Evolutionary conservation across 2,888 invertebrate genomes (phyloP).

Genomic region (Prionchulus punctatus): DNA sequence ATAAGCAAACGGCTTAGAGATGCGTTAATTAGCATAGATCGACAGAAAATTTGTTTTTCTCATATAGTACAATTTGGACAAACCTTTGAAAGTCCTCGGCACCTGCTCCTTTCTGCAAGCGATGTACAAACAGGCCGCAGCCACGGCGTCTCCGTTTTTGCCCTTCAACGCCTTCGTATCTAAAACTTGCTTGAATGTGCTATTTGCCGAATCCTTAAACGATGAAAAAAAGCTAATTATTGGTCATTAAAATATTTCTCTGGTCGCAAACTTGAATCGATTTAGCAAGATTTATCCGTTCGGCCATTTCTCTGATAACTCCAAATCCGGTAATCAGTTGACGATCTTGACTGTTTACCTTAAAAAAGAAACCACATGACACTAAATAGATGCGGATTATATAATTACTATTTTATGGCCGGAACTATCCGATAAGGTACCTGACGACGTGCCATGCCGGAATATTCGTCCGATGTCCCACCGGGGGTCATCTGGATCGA

Average conservation of each 20-base stretch:
- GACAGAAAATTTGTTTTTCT: background rate
- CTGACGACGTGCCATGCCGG: background rate
- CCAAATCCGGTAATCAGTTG: constrained; percentile 85
- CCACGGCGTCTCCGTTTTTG: constrained; percentile 89
- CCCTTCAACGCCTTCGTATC: constrained; percentile 37
- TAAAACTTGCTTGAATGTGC: constrained; percentile 69
- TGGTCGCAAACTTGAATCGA: constrained; percentile 68
- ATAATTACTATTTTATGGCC: background rate
- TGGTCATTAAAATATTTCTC: no score
- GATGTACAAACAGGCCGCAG: constrained; percentile 94
- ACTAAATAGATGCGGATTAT: background rate
- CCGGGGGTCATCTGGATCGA: constrained; percentile 54
- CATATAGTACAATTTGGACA: background rate
- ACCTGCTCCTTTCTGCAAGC: constrained; percentile 97
- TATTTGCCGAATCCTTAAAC: constrained; percentile 66
- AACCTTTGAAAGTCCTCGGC: constrained; percentile 71
- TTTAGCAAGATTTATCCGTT: constrained; percentile 85
- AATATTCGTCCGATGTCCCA: constrained; percentile 7
- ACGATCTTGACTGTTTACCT: constrained; percentile 83
- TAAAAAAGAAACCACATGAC: constrained; percentile 10
- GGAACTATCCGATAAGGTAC: background rate
- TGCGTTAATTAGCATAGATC: no score
- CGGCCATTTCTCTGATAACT: constrained; percentile 95
- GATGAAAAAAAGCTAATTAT: no score
- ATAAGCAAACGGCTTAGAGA: no score